Evolutionary conservation across 2,113 vertebrate genomes (phyloP).

Genomic region (Octodon degus): DNA sequence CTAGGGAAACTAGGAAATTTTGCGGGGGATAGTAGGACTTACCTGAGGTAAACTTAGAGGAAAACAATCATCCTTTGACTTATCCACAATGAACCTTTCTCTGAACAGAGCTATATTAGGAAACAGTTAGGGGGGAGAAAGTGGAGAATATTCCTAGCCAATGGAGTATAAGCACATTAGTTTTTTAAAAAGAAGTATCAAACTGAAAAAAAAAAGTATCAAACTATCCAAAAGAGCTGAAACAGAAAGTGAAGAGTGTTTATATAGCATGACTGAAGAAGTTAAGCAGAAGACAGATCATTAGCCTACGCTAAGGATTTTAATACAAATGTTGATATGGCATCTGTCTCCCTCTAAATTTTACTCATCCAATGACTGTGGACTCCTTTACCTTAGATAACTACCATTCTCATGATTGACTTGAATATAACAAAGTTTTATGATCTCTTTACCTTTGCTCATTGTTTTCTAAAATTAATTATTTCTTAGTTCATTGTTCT

Average conservation of each 20-base stretch:
- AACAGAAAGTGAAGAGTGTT: not conserved
- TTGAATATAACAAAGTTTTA: not conserved
- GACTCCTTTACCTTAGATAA: not conserved
- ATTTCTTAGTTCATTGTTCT: slow-evolving; percentile 1
- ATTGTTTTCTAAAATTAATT: slow-evolving; percentile 10
- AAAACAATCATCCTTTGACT: not conserved
- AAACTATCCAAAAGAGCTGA: not conserved
- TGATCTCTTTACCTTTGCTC: not conserved
- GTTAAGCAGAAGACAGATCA: not conserved
- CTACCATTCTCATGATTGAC: not conserved
- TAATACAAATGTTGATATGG: not conserved
- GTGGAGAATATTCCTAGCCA: not conserved
- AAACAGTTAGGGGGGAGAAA: not conserved
- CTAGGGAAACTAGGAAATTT: not conserved
- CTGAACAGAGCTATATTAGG: not conserved
- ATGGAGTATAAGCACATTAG: not conserved
- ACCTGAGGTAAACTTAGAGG: not conserved
- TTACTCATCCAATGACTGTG: not conserved
- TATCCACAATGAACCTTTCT: not conserved
- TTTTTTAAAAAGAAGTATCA: not conserved
- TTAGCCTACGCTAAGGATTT: not conserved
- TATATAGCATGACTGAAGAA: not conserved
- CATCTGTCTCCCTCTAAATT: not conserved
- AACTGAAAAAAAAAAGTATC: not conserved
- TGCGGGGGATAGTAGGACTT: not conserved